phyloP scores from a whole-genome alignment of 2,797 vertebrate genomes.

The Gouania willdenowi region DNA sequence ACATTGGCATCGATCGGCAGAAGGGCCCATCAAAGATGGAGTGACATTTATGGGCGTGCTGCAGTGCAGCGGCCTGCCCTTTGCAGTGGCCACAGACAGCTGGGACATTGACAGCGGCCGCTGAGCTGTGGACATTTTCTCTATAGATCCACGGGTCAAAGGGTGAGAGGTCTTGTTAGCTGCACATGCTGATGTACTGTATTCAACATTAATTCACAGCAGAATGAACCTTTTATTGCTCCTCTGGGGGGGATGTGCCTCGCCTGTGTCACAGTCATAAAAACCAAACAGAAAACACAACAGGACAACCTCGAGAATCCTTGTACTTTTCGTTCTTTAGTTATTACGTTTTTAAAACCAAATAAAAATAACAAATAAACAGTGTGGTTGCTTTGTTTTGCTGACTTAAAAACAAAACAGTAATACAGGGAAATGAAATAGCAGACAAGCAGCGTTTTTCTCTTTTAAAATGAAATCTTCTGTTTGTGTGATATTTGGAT shows the following conservation, averaged over 20 bases:
- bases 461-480: too few relatives aligned
- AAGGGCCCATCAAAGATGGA: constrained; percentile 60
- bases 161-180: constrained; percentile 37
- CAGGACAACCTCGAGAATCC: too few relatives aligned
- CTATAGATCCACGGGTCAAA: constrained; percentile 25
- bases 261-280: constrained; percentile 12
- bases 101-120: constrained; percentile 43
- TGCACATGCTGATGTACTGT: constrained; percentile 13
- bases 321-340: too few relatives aligned
- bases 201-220: constrained; percentile 21
- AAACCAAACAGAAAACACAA: constrained; percentile 10
- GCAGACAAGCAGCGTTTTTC: too few relatives aligned
- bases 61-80: constrained; percentile 26
- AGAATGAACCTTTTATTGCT: constrained; percentile 17
- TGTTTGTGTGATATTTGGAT: too few relatives aligned
- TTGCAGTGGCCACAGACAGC: constrained; percentile 35
- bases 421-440: too few relatives aligned
- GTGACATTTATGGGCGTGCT: constrained; percentile 64
- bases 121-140: constrained; percentile 24
- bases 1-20: constrained; percentile 68
- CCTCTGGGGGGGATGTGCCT: background rate
- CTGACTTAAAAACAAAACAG: too few relatives aligned
- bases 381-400: too few relatives aligned
- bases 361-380: too few relatives aligned
- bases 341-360: too few relatives aligned